Evolutionary conservation across 23 tunicate species (phyloP).

Genomic region (Ciona savignyi): DNA sequence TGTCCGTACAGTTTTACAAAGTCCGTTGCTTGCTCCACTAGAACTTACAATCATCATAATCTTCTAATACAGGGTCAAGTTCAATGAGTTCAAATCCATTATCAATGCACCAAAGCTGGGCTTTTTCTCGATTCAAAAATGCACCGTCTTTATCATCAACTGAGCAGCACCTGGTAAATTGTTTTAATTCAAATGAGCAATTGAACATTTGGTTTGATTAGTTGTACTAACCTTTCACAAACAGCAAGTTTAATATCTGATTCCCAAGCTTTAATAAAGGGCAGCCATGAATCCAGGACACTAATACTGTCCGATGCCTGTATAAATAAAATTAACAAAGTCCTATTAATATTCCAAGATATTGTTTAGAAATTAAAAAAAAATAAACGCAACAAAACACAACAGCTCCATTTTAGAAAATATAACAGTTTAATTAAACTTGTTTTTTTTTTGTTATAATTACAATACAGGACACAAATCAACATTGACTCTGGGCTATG

Average conservation of each 20-base stretch:
- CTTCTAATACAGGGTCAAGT: constrained; percentile 51
- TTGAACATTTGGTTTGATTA: neutral
- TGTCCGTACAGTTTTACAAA: too few relatives aligned
- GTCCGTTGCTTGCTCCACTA: too few relatives aligned
- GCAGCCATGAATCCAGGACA: constrained; percentile 37
- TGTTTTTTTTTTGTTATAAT: too few relatives aligned
- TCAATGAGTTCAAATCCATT: constrained; percentile 65
- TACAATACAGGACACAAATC: too few relatives aligned
- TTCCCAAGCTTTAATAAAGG: constrained; percentile 50
- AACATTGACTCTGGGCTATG: too few relatives aligned
- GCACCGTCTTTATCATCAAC: constrained; percentile 27
- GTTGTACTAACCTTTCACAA: constrained; percentile 36
- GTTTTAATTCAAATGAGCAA: neutral
- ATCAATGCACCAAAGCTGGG: constrained; percentile 50
- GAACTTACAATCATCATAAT: constrained; percentile 38
- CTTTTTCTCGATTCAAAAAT: constrained; percentile 22
- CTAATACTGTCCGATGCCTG: neutral
- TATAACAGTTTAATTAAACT: too few relatives aligned
- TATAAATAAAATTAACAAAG: neutral
- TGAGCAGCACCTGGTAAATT: constrained; percentile 30
- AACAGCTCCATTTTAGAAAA: too few relatives aligned
- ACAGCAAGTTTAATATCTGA: constrained; percentile 62
- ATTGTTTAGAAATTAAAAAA: too few relatives aligned
- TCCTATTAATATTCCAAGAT: too few relatives aligned
- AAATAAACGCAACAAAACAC: too few relatives aligned